Conservation (phyloP, 2,113 vertebrate genomes). For the Atlantisia rogersi region DNA sequence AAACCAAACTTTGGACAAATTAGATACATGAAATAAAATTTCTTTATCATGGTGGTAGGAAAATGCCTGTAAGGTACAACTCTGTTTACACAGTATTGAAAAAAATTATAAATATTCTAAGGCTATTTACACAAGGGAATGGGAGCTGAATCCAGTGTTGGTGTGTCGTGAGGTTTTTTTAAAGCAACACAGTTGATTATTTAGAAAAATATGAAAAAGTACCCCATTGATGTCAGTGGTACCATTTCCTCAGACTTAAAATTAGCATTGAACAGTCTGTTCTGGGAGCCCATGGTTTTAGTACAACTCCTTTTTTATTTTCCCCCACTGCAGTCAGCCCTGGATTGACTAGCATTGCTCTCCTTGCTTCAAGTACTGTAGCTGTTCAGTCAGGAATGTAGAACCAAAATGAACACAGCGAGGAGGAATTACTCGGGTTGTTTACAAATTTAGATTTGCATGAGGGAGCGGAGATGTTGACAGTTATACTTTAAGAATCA, state of each 20-base stretch:
- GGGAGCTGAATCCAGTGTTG: neutral
- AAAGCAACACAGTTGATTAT: neutral
- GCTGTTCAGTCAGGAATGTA: slow-evolving; percentile 28
- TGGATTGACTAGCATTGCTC: neutral
- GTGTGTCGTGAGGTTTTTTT: neutral
- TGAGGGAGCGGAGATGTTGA: slow-evolving; percentile 29
- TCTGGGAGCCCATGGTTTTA: slow-evolving; percentile 24
- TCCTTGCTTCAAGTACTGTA: neutral
- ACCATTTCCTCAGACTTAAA: slow-evolving; percentile 41
- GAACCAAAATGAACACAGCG: neutral
- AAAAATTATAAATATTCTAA: neutral
- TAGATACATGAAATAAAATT: neutral
- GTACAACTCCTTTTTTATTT: neutral
- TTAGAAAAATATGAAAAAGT: slow-evolving; percentile 15
- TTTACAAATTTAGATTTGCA: slow-evolving; percentile 62
- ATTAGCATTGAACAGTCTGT: slow-evolving; percentile 65
- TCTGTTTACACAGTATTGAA: neutral
- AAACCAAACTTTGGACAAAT: neutral
- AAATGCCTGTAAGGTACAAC: neutral
- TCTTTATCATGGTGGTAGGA: neutral
- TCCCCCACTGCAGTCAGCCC: neutral
- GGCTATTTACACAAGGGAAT: neutral
- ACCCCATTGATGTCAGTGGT: slow-evolving; percentile 29
- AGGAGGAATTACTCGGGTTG: slow-evolving; percentile 47
- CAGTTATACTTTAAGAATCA: slow-evolving; percentile 53